These are phyloP conservation scores for Diorhabda carinulata DNA, from an alignment of 1,140 invertebrate genomes.

Conservation along the genomic window DNA sequence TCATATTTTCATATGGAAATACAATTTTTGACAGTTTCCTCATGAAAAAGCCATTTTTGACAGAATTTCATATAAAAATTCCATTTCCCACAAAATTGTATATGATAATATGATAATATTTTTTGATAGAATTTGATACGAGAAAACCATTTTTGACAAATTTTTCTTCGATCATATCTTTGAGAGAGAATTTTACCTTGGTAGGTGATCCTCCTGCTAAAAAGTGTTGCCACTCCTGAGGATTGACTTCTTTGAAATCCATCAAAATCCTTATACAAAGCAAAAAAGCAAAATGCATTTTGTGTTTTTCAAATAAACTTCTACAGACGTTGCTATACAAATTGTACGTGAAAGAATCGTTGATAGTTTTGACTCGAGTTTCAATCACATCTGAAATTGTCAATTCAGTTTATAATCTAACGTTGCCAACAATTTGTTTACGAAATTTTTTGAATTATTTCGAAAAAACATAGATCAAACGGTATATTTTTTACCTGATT, in stretches of 20 bases:
- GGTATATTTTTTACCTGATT: conserved; percentile 41
- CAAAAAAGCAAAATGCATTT: conserved; percentile 65
- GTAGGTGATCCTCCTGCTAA: conserved; percentile 50
- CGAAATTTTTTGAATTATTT: background rate
- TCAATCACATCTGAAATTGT: conserved; percentile 57
- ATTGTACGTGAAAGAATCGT: conserved; percentile 63
- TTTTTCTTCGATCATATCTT: no score
- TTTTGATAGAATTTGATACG: no score
- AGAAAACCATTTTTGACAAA: no score
- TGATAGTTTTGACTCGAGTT: conserved; percentile 61
- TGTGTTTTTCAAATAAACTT: conserved; percentile 71
- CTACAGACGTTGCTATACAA: conserved; percentile 67
- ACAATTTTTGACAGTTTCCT: no score
- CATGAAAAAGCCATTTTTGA: no score
- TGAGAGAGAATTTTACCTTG: conserved; percentile 22
- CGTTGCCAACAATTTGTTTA: background rate
- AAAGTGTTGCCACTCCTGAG: conserved; percentile 60
- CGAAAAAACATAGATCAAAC: no score
- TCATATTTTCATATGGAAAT: no score
- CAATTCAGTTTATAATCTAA: no score
- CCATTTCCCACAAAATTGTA: no score
- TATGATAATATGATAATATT: no score
- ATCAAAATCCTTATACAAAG: conserved; percentile 52
- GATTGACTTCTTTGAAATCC: conserved; percentile 49
- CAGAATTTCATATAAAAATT: no score